Percentiles rank a stretch among this genome's conserved stretches.
Conservation (phyloP, 2,888 invertebrate species). For the Ectemnius continuus region DNA sequence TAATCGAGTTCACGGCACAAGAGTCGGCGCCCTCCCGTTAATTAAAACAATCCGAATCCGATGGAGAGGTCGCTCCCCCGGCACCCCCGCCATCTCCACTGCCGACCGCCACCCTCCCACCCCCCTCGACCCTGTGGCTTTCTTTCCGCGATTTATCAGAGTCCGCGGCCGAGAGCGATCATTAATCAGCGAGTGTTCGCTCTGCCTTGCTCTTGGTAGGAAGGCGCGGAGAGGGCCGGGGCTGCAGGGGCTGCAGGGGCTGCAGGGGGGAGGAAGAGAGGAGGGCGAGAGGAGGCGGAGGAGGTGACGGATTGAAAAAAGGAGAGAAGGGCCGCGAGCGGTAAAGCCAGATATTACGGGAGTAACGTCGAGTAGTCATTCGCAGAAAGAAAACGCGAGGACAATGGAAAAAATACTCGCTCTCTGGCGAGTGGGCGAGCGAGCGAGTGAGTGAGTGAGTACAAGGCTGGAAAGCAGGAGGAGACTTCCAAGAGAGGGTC, state of each 20-base stretch:
- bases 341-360: slow-evolving; percentile 49
- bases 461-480: slow-evolving; percentile 11
- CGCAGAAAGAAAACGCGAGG: slow-evolving; percentile 47
- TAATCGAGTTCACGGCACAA: no score
- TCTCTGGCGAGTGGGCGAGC: slow-evolving; percentile 14
- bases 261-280: slow-evolving; percentile 8
- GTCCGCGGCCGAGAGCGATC: slow-evolving; percentile 38
- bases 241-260: no score
- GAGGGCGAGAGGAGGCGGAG: slow-evolving; percentile 14
- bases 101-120: background rate
- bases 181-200: slow-evolving; percentile 51
- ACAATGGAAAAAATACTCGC: slow-evolving; percentile 54
- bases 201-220: slow-evolving; percentile 1
- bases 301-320: slow-evolving; percentile 25
- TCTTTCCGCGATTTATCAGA: slow-evolving; percentile 55
- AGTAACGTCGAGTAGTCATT: slow-evolving; percentile 57
- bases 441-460: background rate
- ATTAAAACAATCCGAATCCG: slow-evolving; percentile 38
- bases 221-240: background rate
- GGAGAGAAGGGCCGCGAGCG: slow-evolving; percentile 12
- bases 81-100: no score
- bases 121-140: slow-evolving; percentile 18
- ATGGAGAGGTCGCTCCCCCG: background rate
- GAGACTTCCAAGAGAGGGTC: no score
- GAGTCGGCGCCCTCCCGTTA: slow-evolving; percentile 19